Conservation (phyloP, 1,140 invertebrate genomes). For the Procambarus virginalis region DNA sequence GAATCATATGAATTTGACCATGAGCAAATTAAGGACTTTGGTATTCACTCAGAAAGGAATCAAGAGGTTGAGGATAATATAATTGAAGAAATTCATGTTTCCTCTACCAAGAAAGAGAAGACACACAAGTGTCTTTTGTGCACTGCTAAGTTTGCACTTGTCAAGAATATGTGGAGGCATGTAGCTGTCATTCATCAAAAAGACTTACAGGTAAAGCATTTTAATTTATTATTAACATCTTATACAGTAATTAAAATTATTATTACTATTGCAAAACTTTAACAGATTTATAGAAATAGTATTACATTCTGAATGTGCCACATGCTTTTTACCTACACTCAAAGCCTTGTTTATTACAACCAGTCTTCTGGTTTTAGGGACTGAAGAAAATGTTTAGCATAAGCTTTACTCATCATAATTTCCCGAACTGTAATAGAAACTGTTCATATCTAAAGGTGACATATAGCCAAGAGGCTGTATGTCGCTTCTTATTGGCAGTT, state of each 20-base stretch:
- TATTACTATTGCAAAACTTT: background rate
- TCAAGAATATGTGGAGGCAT: conserved; percentile 25
- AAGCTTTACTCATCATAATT: too few species aligned
- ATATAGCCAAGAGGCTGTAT: too few species aligned
- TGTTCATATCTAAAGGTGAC: too few species aligned
- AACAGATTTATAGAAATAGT: background rate
- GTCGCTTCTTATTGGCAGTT: too few species aligned
- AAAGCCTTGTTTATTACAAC: background rate
- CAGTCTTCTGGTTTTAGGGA: too few species aligned
- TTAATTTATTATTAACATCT: background rate
- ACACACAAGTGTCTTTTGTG: conserved; percentile 4
- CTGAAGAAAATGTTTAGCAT: too few species aligned
- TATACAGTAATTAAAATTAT: too few species aligned
- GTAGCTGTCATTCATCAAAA: background rate
- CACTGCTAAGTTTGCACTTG: conserved; percentile 8
- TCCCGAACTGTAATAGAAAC: too few species aligned
- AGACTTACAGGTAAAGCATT: conserved; percentile 5
- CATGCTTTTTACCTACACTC: background rate
- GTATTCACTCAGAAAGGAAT: background rate
- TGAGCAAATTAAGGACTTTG: background rate
- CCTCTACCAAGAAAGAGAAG: background rate
- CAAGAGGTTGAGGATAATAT: background rate
- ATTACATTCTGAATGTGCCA: too few species aligned
- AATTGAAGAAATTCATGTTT: background rate
- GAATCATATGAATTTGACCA: background rate